Evolutionary conservation across 2,113 vertebrate genomes (phyloP).

Genomic region (Conger conger): DNA sequence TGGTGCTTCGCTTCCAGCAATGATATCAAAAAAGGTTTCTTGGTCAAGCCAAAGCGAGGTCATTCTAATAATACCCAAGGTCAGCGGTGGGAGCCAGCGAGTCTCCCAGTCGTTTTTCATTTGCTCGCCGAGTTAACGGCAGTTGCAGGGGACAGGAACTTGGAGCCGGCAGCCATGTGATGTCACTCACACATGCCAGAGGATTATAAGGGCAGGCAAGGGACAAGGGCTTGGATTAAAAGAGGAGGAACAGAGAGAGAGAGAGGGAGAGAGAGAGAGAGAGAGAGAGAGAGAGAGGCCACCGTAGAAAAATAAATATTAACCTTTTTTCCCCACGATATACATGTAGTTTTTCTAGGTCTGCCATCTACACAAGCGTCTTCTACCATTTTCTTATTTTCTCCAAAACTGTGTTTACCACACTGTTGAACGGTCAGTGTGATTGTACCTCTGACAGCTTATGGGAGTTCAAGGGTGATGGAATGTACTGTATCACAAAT

Average conservation of each 20-base stretch:
- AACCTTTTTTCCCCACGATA: constrained; percentile 27
- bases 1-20: constrained; percentile 66
- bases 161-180: constrained; percentile 77
- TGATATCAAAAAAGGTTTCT: constrained; percentile 78
- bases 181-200: constrained; percentile 80
- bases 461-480: no score
- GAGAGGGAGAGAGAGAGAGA: constrained; percentile 28
- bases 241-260: constrained; percentile 26
- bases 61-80: constrained; percentile 84
- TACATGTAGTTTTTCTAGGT: background rate
- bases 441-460: no score
- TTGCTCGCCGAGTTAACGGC: constrained; percentile 83
- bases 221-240: constrained; percentile 77
- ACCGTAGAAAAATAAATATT: constrained; percentile 36
- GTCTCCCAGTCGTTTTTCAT: constrained; percentile 86
- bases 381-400: background rate
- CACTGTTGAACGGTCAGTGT: no score
- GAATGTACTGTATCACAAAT: no score
- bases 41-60: constrained; percentile 81
- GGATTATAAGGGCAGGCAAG: constrained; percentile 80
- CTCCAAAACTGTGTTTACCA: no score
- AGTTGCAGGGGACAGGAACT: constrained; percentile 78
- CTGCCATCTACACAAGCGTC: background rate
- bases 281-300: background rate
- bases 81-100: constrained; percentile 78